These are phyloP conservation scores for Hyposoter dolosus DNA, from an alignment of 2,888 invertebrate genomes.

Conservation along the genomic window DNA sequence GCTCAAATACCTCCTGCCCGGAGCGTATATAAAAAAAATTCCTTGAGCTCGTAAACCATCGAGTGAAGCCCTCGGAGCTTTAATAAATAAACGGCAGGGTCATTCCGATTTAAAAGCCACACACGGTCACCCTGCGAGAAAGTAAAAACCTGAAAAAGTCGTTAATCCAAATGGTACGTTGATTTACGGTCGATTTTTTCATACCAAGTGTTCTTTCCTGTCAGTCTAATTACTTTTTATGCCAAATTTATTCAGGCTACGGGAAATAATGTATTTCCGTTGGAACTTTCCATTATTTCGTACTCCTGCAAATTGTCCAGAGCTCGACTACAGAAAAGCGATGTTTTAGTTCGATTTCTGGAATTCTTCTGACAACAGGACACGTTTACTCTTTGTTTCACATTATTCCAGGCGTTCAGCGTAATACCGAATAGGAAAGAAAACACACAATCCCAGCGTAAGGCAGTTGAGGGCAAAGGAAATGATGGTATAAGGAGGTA, in stretches of 20 bases:
- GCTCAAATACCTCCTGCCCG: conserved; percentile 1
- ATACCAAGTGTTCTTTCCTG: conserved; percentile 1
- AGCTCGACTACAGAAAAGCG: background rate
- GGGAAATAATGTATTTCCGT: background rate
- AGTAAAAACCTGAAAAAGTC: conserved; percentile 5
- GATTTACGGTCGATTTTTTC: conserved; percentile 68
- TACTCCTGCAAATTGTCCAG: background rate
- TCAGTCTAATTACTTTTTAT: conserved; percentile 6
- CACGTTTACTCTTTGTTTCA: conserved; percentile 20
- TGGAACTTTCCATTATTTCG: background rate
- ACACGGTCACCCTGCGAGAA: conserved; percentile 5
- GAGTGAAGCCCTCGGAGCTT: conserved; percentile 55
- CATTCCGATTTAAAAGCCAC: conserved; percentile 38
- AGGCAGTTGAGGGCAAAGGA: background rate
- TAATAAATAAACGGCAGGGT: conserved; percentile 62
- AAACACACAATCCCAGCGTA: conserved; percentile 23
- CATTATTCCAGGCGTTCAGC: background rate
- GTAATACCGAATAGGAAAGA: background rate
- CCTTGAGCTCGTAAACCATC: conserved; percentile 46
- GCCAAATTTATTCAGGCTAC: background rate
- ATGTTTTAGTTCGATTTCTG: background rate
- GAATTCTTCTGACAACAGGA: conserved; percentile 4
- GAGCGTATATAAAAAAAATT: conserved; percentile 59
- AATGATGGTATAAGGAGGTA: conserved; percentile 13
- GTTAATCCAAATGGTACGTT: conserved; percentile 69